A percentile compares a stretch with the other conserved stretches of the same genome.
Conservation (phyloP, 2,113 vertebrate species). For the Proteles cristata region DNA sequence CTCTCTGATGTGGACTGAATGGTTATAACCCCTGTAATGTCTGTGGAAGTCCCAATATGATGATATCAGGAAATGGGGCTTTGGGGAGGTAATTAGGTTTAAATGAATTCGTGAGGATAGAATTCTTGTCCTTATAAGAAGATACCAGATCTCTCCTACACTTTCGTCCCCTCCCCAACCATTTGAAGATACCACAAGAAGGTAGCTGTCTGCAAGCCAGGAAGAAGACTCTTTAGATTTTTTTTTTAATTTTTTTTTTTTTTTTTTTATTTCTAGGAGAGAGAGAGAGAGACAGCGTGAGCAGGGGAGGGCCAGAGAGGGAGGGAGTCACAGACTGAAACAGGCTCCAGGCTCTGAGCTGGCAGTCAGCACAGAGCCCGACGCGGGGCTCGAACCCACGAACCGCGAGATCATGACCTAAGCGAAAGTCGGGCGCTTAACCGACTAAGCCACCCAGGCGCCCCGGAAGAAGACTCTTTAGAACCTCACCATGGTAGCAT, state of each 20-base stretch:
- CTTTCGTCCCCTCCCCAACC: too few species aligned
- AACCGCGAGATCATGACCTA: too few species aligned
- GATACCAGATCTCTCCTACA: not conserved
- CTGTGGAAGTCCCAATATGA: not conserved
- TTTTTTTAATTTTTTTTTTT: too few species aligned
- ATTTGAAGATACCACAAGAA: not conserved
- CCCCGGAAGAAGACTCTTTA: not conserved
- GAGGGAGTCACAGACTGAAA: too few species aligned
- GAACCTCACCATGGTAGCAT: not conserved
- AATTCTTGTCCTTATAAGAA: not conserved
- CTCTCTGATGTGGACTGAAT: not conserved
- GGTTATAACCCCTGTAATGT: not conserved
- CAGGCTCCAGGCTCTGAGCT: too few species aligned
- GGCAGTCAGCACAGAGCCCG: too few species aligned
- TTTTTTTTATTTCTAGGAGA: too few species aligned
- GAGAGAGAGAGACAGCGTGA: too few species aligned
- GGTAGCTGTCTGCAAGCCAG: not conserved
- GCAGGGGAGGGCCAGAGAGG: too few species aligned
- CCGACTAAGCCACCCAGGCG: too few species aligned
- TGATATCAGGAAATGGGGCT: not conserved
- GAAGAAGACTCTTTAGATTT: not conserved
- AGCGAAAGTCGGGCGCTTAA: too few species aligned
- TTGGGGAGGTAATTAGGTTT: not conserved
- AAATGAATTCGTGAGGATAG: not conserved
- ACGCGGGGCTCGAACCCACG: too few species aligned